Evolutionary conservation across 2,888 invertebrate species (phyloP), one percentile per base, ranked within the genome.

Genomic region (Yponomeuta plumbellus): DNA sequence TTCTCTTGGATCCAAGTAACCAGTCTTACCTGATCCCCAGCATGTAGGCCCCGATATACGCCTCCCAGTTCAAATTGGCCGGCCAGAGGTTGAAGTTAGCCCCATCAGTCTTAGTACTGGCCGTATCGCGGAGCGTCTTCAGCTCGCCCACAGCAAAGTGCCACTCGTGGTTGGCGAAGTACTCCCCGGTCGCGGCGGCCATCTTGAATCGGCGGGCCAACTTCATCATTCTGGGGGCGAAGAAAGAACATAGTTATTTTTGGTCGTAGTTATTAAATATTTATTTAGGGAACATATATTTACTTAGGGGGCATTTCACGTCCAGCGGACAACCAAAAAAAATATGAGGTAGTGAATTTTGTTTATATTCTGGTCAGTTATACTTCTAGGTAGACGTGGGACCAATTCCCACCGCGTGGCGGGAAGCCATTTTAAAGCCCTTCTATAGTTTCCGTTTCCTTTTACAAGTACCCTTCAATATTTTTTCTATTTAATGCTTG

Each of bases 101-200:
- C 82, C 90, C 86, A 71, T 94, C 95, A 21, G 86, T 87, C 0
- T 92, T 84, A 0, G 75, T 75, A 34, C 83, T 84, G 0, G 93
- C 92, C 61, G 93, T 93, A 11, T 88, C 80, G 56, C 89, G 86
- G 10, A 96, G 86, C 17, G 93, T 91, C 2, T 86, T 84, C 68
- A 95, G 91, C 71, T 96, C 95, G 0, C 92, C 82, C 1, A 93
- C 92, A 17, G 94, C 92, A 75, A 97, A 97, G 66, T 93, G 92
- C 97, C 97, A 98, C 73, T 97, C 95, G 79, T 96, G 93, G 26
- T 95, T 92, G 0, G 97, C 95, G 79, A 98, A 98, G 80, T 96
- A 98, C 77, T 96, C 95, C 0, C 97, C 95, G 0, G 95, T 94
- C 21, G 94, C 92, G 0, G 96, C 94, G 0, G 97, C 95, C 76